These are phyloP conservation scores for Eristalis tenax DNA, from an alignment of 2,888 invertebrate genomes.

Conservation along the genomic window DNA sequence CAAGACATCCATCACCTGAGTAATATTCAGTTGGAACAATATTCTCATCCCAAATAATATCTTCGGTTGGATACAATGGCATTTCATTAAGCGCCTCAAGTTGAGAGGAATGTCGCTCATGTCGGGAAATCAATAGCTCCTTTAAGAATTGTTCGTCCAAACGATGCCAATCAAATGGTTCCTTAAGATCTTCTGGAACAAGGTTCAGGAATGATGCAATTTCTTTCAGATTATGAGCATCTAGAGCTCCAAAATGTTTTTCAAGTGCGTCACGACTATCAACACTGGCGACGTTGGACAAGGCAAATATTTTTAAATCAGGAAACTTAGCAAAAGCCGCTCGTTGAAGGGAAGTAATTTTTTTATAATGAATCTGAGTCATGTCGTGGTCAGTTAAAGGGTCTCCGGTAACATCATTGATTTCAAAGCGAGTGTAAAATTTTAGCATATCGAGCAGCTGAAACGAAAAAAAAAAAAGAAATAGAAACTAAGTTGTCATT, in stretches of 20 bases:
- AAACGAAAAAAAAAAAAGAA: conserved; percentile 78
- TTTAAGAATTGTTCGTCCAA: conserved; percentile 91
- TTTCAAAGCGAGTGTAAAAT: conserved; percentile 98
- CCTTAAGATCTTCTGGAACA: conserved; percentile 88
- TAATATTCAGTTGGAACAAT: conserved; percentile 98
- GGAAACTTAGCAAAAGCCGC: conserved; percentile 96
- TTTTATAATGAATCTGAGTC: conserved; percentile 95
- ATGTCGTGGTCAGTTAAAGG: conserved; percentile 96
- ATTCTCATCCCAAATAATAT: conserved; percentile 99
- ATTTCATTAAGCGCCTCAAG: conserved; percentile 97
- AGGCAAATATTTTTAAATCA: conserved; percentile 91
- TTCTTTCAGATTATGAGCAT: conserved; percentile 89
- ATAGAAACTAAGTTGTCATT: too few relatives aligned
- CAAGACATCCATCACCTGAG: conserved; percentile 96
- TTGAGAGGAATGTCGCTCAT: conserved; percentile 94
- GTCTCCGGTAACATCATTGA: conserved; percentile 97
- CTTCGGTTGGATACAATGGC: conserved; percentile 99
- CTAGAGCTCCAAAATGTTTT: conserved; percentile 90
- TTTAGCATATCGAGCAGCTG: conserved; percentile 96
- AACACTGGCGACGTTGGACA: conserved; percentile 97
- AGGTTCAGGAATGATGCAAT: conserved; percentile 94
- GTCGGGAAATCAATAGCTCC: conserved; percentile 93
- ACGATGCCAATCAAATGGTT: conserved; percentile 87
- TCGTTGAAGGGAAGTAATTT: conserved; percentile 95
- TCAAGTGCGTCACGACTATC: conserved; percentile 89